Base-by-base conservation (phyloP, 2,113 vertebrate genomes). In the Procavia capensis region DNA sequence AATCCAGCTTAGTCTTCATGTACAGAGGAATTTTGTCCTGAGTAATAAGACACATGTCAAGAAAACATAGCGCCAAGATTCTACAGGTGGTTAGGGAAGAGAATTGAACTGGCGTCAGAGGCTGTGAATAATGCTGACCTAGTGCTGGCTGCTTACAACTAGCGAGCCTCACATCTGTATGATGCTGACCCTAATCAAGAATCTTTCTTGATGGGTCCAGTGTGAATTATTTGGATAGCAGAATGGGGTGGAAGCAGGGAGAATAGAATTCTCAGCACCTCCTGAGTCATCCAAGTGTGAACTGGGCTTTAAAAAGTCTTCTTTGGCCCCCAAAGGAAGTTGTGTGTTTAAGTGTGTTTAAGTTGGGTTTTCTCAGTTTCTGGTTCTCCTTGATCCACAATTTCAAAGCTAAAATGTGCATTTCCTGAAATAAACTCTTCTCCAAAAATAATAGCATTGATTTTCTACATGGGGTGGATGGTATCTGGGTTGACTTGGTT, bases 381-480 rank as follows among this genome's bases (percentile, higher is more conserved):
- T 79, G 87, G 16, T 19, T 81, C 20, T 95, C 29, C 25, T 88
- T 76, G 47, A 7, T 72, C 94, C 16, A 82, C 4, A 81, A 59
- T 83, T 90, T 91, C 39, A 87, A 95, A 95, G 57, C 57, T 85
- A 85, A 93, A 89, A 36, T 83, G n/a, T 81, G 64, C 16, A 66
- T 24, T 75, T 91, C 75, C 70, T 93, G 78, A 95, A 94, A 61
- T 85, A 76, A 86, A 22, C 7, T 88, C 34, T 81, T 76, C 27
- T 94, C 70, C 11, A 64, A 63, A 91, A 72, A 90, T 88, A 88
- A 78, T 61, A 93, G 63, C 45, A 8, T 59, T 94, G 29, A 6
- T 76, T 7, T 81, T 88, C 70, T 81, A 0, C 90, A 36, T 92
- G 72, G 68, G 39, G 31, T 83, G 25, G 63, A 36, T 82, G 90